Evolutionary conservation across 2,113 vertebrate genomes (phyloP).

Genomic region (Alligator mississippiensis): DNA sequence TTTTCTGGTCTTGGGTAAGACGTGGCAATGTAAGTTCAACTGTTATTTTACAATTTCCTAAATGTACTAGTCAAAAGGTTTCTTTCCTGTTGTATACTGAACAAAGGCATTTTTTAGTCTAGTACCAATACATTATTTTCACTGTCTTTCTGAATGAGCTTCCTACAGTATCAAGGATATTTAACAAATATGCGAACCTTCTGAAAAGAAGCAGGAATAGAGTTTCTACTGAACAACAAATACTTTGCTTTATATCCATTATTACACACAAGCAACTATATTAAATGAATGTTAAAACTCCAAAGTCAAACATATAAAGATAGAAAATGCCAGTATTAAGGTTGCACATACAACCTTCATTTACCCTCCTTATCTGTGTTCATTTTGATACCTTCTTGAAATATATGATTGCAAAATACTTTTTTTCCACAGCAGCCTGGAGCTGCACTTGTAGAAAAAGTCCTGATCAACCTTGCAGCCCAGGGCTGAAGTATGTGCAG

Average conservation of each 20-base stretch:
- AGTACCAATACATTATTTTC: constrained; percentile 21
- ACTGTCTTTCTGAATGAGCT: constrained; percentile 37
- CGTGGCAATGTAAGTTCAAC: not conserved
- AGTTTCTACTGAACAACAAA: constrained; percentile 53
- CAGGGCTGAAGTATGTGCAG: not conserved
- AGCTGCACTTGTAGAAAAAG: not conserved
- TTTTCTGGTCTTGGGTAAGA: not conserved
- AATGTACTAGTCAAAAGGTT: constrained; percentile 25
- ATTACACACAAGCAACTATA: not conserved
- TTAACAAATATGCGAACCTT: not conserved
- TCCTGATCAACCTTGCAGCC: not conserved
- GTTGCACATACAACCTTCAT: not conserved
- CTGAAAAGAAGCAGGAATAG: not conserved
- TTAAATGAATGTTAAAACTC: not conserved
- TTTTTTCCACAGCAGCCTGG: not conserved
- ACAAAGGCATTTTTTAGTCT: not conserved
- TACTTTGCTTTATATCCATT: not conserved
- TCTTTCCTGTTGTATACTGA: constrained; percentile 37
- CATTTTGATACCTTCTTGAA: not conserved
- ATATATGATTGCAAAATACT: not conserved
- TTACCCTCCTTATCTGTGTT: not conserved
- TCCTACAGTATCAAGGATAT: constrained; percentile 50
- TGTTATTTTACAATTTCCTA: constrained; percentile 43
- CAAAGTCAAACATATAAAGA: not conserved
- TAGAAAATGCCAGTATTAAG: not conserved